These are phyloP conservation scores for Triops longicaudatus DNA, from an alignment of 1,140 invertebrate species.

Conservation along the genomic window DNA sequence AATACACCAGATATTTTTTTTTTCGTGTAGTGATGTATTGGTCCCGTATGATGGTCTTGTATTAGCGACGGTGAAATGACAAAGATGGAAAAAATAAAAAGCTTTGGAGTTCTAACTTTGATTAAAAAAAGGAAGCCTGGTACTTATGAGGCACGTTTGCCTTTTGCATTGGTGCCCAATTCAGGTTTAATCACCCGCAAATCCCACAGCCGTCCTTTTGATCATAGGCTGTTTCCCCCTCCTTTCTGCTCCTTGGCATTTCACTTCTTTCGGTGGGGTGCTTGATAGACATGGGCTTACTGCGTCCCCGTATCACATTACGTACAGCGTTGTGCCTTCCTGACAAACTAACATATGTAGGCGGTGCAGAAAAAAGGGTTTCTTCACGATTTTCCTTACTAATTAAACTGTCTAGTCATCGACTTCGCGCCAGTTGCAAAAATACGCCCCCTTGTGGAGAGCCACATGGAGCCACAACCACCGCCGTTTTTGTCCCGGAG, in stretches of 20 bases:
- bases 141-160: background rate
- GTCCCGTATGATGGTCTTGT: background rate
- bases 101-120: background rate
- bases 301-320: slow-evolving; percentile 6
- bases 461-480: background rate
- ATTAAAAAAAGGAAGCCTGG: background rate
- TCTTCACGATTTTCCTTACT: background rate
- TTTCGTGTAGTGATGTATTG: background rate
- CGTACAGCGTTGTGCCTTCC: background rate
- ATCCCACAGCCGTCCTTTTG: slow-evolving; percentile 4
- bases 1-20: too few species aligned
- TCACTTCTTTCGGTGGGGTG: background rate
- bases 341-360: background rate
- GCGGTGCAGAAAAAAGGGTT: background rate
- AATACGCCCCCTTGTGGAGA: background rate
- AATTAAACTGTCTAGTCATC: background rate
- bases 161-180: background rate
- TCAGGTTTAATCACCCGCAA: slow-evolving; percentile 11
- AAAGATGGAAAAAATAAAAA: background rate
- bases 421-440: background rate
- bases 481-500: background rate
- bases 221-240: background rate
- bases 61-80: background rate
- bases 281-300: background rate
- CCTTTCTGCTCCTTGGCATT: background rate